These are phyloP conservation scores for Brachypodius melanocephalos DNA, from an alignment of 2,113 vertebrate genomes.

Conservation along the genomic window DNA sequence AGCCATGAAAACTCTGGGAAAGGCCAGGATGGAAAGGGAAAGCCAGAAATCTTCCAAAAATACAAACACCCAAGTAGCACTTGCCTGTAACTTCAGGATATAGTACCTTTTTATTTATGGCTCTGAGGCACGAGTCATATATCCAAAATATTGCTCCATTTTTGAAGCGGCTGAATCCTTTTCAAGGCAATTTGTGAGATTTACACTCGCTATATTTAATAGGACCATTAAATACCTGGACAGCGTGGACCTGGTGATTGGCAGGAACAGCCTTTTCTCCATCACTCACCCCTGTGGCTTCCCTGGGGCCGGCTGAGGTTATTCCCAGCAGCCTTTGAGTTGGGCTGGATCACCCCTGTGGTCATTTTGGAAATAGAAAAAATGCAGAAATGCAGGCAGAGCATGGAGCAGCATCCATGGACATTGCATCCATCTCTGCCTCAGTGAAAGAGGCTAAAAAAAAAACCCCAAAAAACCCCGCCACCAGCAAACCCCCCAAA, in stretches of 20 bases:
- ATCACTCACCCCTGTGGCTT: not conserved
- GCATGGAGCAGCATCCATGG: not conserved
- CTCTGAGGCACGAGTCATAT: not conserved
- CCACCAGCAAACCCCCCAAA: too few relatives aligned
- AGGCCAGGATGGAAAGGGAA: not conserved
- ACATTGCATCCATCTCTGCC: not conserved
- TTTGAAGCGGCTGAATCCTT: not conserved
- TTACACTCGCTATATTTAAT: conserved; percentile 1
- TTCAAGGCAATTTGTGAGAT: not conserved
- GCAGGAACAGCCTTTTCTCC: not conserved
- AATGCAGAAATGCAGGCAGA: not conserved
- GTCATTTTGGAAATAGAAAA: not conserved
- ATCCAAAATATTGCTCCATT: not conserved
- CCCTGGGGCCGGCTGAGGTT: not conserved
- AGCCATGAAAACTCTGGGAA: not conserved
- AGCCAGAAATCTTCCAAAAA: not conserved
- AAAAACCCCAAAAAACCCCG: rapidly evolving
- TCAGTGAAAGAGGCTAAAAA: not conserved
- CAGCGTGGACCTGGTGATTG: not conserved
- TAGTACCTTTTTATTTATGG: not conserved
- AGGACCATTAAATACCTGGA: not conserved
- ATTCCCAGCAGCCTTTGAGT: not conserved
- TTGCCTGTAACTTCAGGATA: not conserved
- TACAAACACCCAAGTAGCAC: not conserved
- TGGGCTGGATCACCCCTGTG: rapidly evolving